Base-by-base conservation (phyloP, 1,140 invertebrate genomes). In the Drosophila fuyamai region DNA sequence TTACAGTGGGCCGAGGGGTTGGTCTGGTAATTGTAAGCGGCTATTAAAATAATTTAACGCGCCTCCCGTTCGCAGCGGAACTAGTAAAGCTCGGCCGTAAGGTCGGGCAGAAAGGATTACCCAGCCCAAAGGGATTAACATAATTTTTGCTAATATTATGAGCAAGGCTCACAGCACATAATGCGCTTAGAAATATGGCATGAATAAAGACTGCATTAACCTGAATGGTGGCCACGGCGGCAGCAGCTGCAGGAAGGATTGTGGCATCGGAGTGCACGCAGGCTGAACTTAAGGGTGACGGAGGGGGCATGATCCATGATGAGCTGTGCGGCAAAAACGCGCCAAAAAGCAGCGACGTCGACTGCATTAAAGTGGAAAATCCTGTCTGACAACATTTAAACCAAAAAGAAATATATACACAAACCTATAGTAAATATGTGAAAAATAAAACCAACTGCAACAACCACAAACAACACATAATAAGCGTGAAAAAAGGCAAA, bases 321-420 rank as follows among this genome's bases (percentile, higher is more conserved):
- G 83, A 82, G 79, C 70, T 72, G 82, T 65, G 73, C 54, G 53
- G 51, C 50, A 50, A 59, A 79, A 84, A 71, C 71, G 75, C 79
- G 79, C 70, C 79, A 79, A 81, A 78, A 76, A 58, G 44, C 80
- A 56, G 61, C 51, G 46, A 59, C 47, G 40, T 47, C 79, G 79
- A 86, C 82, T 88, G 83, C 82, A 88, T 79, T 79, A 86, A 86
- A 86, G 82, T 86, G 83, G 82, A 86, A 86, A 86, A 86, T 86
- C 82, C 82, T 86, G 82, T 86, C 82, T 86, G 82, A 86, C 82
- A 86, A 82, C 82, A 86, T 86, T 86, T 74, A 85, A 81, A 77
- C 79, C 48, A 79, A 59, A 74, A 62, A 79, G 29, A 65, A 66
- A 77, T 67, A 76, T 44, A 76, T 41, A 72, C 60, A 63, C 41